A percentile compares a stretch with the other conserved stretches of the same genome.
Evolutionary conservation across 2,113 vertebrate species (phyloP).

Genomic region (Entosphenus tridentatus): DNA sequence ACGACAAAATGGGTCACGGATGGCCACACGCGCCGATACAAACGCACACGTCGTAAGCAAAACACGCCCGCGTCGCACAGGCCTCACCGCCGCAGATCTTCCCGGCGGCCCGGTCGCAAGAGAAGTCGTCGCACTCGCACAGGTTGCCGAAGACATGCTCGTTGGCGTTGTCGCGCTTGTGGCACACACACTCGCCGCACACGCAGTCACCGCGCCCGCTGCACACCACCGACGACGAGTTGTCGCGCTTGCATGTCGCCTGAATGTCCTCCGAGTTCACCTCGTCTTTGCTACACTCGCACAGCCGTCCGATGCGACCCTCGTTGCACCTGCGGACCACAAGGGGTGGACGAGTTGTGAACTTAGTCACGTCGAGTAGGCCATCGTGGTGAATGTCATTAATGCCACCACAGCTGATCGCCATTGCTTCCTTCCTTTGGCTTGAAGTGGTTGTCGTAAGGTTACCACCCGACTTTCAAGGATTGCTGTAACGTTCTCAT

Average conservation of each 20-base stretch:
- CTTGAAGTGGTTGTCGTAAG: too few relatives aligned
- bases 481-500: too few relatives aligned
- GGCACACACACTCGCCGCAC: slow-evolving; percentile 72
- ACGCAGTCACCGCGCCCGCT: slow-evolving; percentile 51
- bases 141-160: slow-evolving; percentile 44
- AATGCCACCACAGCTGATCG: too few relatives aligned
- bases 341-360: too few relatives aligned
- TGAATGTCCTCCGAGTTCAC: slow-evolving; percentile 80
- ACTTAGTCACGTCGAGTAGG: too few relatives aligned
- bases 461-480: too few relatives aligned
- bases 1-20: too few relatives aligned
- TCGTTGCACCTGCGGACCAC: slow-evolving; percentile 45
- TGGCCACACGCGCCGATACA: too few relatives aligned
- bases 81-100: slow-evolving; percentile 62
- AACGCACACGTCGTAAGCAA: too few relatives aligned
- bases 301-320: slow-evolving; percentile 56
- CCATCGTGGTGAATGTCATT: too few relatives aligned
- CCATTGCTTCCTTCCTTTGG: too few relatives aligned
- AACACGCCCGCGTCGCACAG: too few relatives aligned
- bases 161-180: slow-evolving; percentile 43
- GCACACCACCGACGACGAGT: slow-evolving; percentile 27
- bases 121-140: slow-evolving; percentile 85
- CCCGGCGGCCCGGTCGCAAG: slow-evolving; percentile 58
- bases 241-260: slow-evolving; percentile 66
- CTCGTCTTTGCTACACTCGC: slow-evolving; percentile 86